These are phyloP conservation scores for Trachelus stipa DNA, from an alignment of 2,888 invertebrate genomes.

Conservation along the genomic window DNA sequence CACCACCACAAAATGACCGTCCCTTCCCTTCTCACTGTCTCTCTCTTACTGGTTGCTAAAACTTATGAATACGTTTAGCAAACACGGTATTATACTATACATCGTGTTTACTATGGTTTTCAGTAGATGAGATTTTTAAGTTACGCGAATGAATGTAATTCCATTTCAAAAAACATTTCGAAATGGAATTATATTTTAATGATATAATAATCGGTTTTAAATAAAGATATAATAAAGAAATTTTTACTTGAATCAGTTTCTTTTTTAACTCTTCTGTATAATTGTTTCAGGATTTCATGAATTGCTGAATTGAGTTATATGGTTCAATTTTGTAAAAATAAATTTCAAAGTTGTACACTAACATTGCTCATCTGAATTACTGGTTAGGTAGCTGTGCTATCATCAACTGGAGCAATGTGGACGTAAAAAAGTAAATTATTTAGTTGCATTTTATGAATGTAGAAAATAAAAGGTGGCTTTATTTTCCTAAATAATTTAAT, in stretches of 20 bases:
- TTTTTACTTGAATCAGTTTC: background rate
- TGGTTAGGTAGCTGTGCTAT: background rate
- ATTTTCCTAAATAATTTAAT: background rate
- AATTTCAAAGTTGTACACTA: background rate
- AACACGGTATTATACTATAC: background rate
- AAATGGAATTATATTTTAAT: background rate
- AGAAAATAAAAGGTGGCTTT: background rate
- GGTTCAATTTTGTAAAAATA: background rate
- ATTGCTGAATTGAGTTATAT: background rate
- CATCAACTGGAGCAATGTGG: background rate
- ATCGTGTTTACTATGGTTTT: background rate
- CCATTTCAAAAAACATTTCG: background rate
- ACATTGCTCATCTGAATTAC: background rate
- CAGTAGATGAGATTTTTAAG: background rate
- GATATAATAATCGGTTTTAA: background rate
- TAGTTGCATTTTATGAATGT: background rate
- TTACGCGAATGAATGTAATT: background rate
- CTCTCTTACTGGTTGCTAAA: background rate
- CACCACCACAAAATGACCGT: background rate
- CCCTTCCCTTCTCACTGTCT: background rate
- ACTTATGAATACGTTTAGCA: slow-evolving; percentile 3
- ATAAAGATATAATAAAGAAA: background rate
- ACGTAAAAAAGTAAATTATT: background rate
- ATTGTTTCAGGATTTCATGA: background rate
- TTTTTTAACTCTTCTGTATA: background rate